These are phyloP conservation scores for Micropoecilia bifurca DNA, from an alignment of 2,797 vertebrate genomes.

Conservation along the genomic window DNA sequence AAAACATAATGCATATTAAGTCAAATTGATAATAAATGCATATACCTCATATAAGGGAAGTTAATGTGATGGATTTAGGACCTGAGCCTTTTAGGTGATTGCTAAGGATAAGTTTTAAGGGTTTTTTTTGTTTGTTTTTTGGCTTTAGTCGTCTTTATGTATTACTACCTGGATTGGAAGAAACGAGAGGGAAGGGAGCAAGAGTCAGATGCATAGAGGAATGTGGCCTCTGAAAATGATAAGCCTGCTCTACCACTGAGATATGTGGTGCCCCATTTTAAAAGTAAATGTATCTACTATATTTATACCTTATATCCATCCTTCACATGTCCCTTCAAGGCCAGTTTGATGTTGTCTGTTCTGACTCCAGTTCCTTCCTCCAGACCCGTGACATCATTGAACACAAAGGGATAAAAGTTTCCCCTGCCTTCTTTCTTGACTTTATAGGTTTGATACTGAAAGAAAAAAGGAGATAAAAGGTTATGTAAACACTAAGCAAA, in stretches of 20 bases:
- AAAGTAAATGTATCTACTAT: not conserved
- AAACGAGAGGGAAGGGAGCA: too few species aligned
- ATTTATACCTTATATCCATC: constrained; percentile 1
- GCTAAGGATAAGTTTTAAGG: too few species aligned
- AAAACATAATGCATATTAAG: too few species aligned
- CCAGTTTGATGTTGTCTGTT: constrained; percentile 37
- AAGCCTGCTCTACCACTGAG: too few species aligned
- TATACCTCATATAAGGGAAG: not conserved
- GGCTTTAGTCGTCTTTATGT: too few species aligned
- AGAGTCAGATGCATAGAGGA: too few species aligned
- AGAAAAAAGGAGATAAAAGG: not conserved
- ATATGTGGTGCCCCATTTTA: too few species aligned
- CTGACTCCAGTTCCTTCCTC: accelerated
- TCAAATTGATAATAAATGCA: not conserved
- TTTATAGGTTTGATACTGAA: constrained; percentile 3
- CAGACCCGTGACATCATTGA: constrained; percentile 52
- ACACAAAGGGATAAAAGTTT: constrained; percentile 29
- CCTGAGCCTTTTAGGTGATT: too few species aligned
- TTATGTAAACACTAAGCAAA: too few species aligned
- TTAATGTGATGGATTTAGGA: not conserved
- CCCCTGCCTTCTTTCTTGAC: constrained; percentile 41
- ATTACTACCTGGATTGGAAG: too few species aligned
- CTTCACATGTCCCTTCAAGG: constrained; percentile 21
- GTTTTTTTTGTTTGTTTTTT: too few species aligned
- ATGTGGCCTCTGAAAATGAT: too few species aligned